Percentiles rank a stretch among this genome's conserved stretches.
Conservation (phyloP, 2,888 invertebrate species). For the Meta bourneti region DNA sequence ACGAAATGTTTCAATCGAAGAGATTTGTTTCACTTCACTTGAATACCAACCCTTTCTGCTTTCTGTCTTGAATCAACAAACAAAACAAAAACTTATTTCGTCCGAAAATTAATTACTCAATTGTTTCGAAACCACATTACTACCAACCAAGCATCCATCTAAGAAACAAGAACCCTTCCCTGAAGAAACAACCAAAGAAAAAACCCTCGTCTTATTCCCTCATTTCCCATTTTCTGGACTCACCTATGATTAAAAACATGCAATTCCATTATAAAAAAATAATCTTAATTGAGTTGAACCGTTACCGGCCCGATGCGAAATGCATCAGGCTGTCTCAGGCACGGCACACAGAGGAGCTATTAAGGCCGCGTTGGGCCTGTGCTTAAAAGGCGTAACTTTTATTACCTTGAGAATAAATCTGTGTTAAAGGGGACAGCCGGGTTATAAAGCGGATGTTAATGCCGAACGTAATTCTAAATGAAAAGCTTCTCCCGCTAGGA, state of each 20-base stretch:
- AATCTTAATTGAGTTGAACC: slow-evolving; percentile 44
- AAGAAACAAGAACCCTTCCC: background rate
- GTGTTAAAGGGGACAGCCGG: slow-evolving; percentile 34
- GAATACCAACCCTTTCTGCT: too few species aligned
- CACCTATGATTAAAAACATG: slow-evolving; percentile 40
- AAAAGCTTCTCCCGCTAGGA: background rate
- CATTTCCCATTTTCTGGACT: background rate
- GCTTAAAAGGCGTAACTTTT: slow-evolving; percentile 31
- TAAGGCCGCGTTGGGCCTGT: slow-evolving; percentile 6
- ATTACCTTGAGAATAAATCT: slow-evolving; percentile 46
- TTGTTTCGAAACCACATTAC: background rate
- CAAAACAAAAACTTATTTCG: background rate
- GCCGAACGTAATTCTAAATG: slow-evolving; percentile 32
- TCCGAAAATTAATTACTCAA: background rate
- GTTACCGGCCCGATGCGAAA: background rate
- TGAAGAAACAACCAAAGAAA: too few species aligned
- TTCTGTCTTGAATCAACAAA: too few species aligned
- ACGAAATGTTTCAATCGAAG: too few species aligned
- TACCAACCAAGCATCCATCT: background rate
- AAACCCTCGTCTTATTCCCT: background rate
- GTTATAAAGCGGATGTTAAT: slow-evolving; percentile 57
- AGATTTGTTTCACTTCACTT: too few species aligned
- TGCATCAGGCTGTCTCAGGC: background rate
- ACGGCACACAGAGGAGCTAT: slow-evolving; percentile 12
- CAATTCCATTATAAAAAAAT: slow-evolving; percentile 10